A percentile compares a stretch with the other conserved stretches of the same genome.
These are phyloP conservation scores for Vulpes lagopus DNA, from an alignment of 2,113 vertebrate species.

Conservation along the genomic window DNA sequence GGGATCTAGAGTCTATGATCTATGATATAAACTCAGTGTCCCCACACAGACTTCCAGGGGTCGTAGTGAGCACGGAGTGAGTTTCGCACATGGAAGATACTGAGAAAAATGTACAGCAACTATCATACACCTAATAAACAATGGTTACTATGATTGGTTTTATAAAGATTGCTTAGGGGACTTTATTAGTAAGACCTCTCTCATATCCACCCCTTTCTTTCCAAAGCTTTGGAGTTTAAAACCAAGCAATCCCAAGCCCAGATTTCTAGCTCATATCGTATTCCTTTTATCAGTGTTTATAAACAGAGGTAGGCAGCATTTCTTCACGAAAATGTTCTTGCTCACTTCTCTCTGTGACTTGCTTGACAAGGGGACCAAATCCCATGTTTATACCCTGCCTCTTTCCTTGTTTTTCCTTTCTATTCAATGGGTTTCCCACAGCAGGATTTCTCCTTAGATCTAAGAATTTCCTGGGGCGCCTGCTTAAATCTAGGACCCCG, in stretches of 20 bases:
- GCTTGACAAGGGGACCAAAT: background rate
- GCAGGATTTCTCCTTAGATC: background rate
- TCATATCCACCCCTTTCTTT: background rate
- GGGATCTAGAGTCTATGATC: too few species aligned
- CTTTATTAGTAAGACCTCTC: background rate
- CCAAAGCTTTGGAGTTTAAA: background rate
- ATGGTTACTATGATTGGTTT: background rate
- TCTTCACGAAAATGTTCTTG: background rate
- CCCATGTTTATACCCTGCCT: background rate
- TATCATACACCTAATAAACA: background rate
- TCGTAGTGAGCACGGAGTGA: background rate
- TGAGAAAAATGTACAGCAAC: background rate
- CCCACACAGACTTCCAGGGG: background rate
- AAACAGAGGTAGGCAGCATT: background rate
- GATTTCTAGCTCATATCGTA: background rate
- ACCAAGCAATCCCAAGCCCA: background rate
- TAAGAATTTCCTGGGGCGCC: background rate
- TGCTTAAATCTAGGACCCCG: background rate
- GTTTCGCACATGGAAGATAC: background rate
- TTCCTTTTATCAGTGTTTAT: background rate
- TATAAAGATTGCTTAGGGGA: background rate
- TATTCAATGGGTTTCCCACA: background rate
- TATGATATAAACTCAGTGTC: too few species aligned
- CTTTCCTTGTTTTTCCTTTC: background rate
- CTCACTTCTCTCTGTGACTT: background rate